Conservation (phyloP, 2,797 vertebrate genomes). For the Coilia nasus region DNA sequence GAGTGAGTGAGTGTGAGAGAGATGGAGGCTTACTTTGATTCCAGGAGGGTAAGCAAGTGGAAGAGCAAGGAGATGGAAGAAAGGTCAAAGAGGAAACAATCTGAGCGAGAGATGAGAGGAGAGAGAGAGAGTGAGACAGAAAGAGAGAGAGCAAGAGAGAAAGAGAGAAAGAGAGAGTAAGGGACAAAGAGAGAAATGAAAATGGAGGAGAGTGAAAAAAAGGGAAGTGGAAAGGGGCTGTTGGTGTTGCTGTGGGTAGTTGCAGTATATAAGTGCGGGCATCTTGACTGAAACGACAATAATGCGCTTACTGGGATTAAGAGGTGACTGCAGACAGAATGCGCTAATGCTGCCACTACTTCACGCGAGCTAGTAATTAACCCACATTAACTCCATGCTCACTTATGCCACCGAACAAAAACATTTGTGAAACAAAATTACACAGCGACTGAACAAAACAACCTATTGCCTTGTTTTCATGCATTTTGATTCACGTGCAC, state of each 20-base stretch:
- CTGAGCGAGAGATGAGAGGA: constrained; percentile 52
- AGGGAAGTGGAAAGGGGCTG: constrained; percentile 26
- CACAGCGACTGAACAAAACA: not conserved
- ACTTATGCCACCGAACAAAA: constrained; percentile 29
- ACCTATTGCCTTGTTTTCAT: not conserved
- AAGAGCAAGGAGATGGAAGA: constrained; percentile 56
- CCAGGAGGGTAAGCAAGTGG: constrained; percentile 50
- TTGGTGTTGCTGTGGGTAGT: constrained; percentile 40
- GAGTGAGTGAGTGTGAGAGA: too few species aligned
- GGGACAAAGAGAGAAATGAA: constrained; percentile 53
- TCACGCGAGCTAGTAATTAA: constrained; percentile 70
- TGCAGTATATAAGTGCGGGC: constrained; percentile 42
- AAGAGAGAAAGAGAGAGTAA: constrained; percentile 61
- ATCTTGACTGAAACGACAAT: constrained; percentile 72
- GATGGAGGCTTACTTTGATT: constrained; percentile 33
- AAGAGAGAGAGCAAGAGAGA: constrained; percentile 47
- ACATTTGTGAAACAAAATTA: not conserved
- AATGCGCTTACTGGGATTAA: constrained; percentile 77
- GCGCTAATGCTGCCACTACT: constrained; percentile 67
- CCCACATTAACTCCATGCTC: constrained; percentile 69
- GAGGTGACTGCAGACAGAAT: constrained; percentile 71
- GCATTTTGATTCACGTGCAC: not conserved
- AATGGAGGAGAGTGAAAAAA: constrained; percentile 41
- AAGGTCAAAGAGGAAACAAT: constrained; percentile 64
- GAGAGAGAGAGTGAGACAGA: constrained; percentile 57